Evolutionary conservation across 2,113 vertebrate genomes (phyloP), one percentile per base, ranked within the genome.

Genomic region (Chrysemys picta): DNA sequence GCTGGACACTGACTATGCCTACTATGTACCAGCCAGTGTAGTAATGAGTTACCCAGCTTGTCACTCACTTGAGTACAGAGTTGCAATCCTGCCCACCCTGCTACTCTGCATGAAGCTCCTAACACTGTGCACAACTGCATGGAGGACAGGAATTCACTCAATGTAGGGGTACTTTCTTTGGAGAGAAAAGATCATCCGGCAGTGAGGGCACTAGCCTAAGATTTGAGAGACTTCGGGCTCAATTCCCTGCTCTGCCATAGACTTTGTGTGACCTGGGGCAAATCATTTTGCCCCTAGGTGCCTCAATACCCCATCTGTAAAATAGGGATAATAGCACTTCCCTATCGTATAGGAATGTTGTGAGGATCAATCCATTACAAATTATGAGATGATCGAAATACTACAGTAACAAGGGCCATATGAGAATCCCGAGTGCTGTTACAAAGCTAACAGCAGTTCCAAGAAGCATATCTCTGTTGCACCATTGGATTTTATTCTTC

Each of bases 31-130:
- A 94, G 50, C 29, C 19, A 29, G 45, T 87, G 14, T 21, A 56
- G 75, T 31, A 0, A 0, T 21, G 49, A 17, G 38, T 76, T 80
- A 35, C 1, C 69, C 38, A 11, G 72, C 49, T 45, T 12, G 75
- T 25, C 75, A 19, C n/a, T 72, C n/a, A 72, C 65, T 72, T 3
- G n/a, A 10, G 14, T 72, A 11, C 35, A 38, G 21, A 10, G 17
- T 38, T 38, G 65, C 65, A 72, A 35, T 38, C 65, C 65, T 72
- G n/a, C 72, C 27, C 85, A 76, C 57, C 45, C 62, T 38, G 85
- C 12, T 56, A 52, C 8, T 0, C 1, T 35, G 9, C 80, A 56
- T 29, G 11, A 72, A 91, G 79, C 21, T 57, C 9, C 27, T 89
- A 72, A 38, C 19, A 38, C n/a, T 22, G 6, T 83, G 25, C 50